Evolutionary conservation across 1,140 invertebrate genomes (phyloP).

Genomic region (Drosophila rufa): DNA sequence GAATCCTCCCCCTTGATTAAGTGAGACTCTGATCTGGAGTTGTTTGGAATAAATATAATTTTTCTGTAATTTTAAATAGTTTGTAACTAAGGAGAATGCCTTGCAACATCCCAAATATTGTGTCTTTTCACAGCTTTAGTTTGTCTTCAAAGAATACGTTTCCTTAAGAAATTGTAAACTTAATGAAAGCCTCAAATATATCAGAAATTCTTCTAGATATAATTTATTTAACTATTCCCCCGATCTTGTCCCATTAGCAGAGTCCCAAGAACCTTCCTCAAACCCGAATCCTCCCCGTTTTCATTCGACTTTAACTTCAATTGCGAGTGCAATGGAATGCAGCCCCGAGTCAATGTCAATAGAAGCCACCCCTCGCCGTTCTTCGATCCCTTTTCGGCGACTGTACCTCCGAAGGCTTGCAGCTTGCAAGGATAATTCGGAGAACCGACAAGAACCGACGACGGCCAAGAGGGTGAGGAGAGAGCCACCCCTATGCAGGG

Average conservation of each 20-base stretch:
- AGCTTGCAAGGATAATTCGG: slow-evolving; percentile 64
- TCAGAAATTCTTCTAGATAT: too few species aligned
- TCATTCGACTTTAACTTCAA: slow-evolving; percentile 39
- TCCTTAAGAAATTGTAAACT: too few species aligned
- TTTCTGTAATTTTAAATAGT: background rate
- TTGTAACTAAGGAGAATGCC: background rate
- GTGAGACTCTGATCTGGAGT: slow-evolving; percentile 10
- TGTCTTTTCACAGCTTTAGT: too few species aligned
- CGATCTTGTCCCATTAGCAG: background rate
- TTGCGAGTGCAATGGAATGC: slow-evolving; percentile 79
- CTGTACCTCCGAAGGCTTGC: slow-evolving; percentile 65
- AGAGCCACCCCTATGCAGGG: slow-evolving; percentile 40
- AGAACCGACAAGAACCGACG: slow-evolving; percentile 30
- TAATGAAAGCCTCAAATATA: background rate
- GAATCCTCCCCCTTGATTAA: slow-evolving; percentile 64
- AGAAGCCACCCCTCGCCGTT: slow-evolving; percentile 52
- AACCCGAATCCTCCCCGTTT: slow-evolving; percentile 7
- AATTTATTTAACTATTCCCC: background rate
- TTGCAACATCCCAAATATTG: too few species aligned
- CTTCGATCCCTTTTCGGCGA: slow-evolving; percentile 35
- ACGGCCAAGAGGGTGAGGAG: slow-evolving; percentile 16
- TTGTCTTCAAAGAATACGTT: too few species aligned
- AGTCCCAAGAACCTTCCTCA: background rate
- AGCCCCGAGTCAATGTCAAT: slow-evolving; percentile 75
- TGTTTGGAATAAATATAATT: background rate